A percentile compares a stretch with the other conserved stretches of the same genome.
phyloP scores from a whole-genome alignment of 2,113 vertebrate species.

The Ptilonorhynchus violaceus region DNA sequence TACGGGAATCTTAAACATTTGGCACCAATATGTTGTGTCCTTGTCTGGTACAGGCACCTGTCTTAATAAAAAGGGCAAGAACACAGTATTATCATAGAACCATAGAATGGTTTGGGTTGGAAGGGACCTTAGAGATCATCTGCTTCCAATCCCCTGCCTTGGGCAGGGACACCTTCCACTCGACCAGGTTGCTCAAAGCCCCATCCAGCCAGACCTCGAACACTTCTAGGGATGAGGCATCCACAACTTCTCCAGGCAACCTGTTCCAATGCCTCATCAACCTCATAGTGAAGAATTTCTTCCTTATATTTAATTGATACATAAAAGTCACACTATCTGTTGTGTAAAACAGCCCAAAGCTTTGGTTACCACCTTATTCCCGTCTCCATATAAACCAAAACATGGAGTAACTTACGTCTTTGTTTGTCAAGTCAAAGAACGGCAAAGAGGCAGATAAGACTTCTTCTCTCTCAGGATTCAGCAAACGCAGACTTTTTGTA shows the following conservation, averaged over 20 bases:
- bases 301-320: background rate
- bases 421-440: slow-evolving; percentile 79
- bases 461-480: slow-evolving; percentile 76
- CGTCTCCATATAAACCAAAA: background rate
- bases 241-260: background rate
- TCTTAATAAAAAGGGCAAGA: slow-evolving; percentile 76
- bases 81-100: background rate
- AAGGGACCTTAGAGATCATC: background rate
- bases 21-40: slow-evolving; percentile 89
- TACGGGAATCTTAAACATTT: slow-evolving; percentile 85
- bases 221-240: background rate
- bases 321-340: background rate
- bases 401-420: slow-evolving; percentile 77
- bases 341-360: background rate
- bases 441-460: slow-evolving; percentile 38
- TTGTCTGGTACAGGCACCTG: slow-evolving; percentile 85
- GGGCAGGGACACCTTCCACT: background rate
- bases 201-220: background rate
- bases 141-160: background rate
- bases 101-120: background rate
- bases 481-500: slow-evolving; percentile 81
- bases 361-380: background rate
- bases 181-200: background rate
- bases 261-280: background rate
- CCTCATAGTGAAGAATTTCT: background rate